Conservation (phyloP, 1,140 invertebrate genomes). For the Diuraphis noxia region DNA sequence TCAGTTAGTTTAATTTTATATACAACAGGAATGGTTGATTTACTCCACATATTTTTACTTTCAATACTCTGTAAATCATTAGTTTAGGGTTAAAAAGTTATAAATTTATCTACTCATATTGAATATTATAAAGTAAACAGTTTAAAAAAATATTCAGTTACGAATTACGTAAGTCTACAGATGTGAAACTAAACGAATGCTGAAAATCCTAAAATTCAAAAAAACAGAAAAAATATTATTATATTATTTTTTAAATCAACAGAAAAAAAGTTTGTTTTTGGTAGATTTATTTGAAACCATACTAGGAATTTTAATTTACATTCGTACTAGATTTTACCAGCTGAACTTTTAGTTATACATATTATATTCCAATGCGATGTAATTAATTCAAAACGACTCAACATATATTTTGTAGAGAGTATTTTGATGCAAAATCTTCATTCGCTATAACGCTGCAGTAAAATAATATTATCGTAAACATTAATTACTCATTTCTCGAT, state of each 20-base stretch:
- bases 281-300: not conserved
- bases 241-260: not conserved
- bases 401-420: not conserved
- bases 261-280: not conserved
- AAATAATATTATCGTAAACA: not conserved
- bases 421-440: not conserved
- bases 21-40: not conserved
- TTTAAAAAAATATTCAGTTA: not conserved
- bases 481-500: not conserved
- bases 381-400: not conserved
- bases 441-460: not conserved
- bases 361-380: not conserved
- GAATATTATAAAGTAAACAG: not conserved
- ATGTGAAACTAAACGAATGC: not conserved
- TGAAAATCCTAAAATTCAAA: not conserved
- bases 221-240: not conserved
- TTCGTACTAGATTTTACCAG: not conserved
- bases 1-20: not conserved
- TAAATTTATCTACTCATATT: not conserved
- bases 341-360: not conserved
- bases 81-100: not conserved
- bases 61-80: not conserved
- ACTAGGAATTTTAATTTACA: not conserved
- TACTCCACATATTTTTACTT: not conserved
- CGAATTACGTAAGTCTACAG: too few relatives aligned